Evolutionary conservation across 37 sponge, comb jelly and placozoan genomes (phyloP).

Genomic region (Cliona cf. orientalis): DNA sequence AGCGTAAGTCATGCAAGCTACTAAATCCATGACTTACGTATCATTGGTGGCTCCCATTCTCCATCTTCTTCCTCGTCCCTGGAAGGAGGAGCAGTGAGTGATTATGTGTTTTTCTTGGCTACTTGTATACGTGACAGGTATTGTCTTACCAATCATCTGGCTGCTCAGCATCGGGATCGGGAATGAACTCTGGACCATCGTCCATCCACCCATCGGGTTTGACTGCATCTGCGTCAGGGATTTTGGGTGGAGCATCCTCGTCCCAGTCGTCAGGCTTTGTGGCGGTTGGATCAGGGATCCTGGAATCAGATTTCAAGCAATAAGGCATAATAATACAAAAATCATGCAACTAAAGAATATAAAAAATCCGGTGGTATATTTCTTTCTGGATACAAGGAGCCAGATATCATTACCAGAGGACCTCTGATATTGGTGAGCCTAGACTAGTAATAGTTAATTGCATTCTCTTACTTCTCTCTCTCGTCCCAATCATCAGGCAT

Average conservation of each 20-base stretch:
- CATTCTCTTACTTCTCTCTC: conserved; percentile 82
- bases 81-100: too few relatives aligned
- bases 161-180: conserved; percentile 90
- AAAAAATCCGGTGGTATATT: background rate
- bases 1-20: background rate
- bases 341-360: background rate
- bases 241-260: conserved; percentile 95
- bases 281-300: conserved; percentile 94
- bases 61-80: conserved; percentile 99
- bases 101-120: too few relatives aligned
- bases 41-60: conserved; percentile 96
- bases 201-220: conserved; percentile 98
- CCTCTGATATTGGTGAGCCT: too few relatives aligned
- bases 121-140: too few relatives aligned
- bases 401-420: too few relatives aligned
- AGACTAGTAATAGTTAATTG: too few relatives aligned
- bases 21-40: conserved; percentile 57
- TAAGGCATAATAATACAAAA: too few relatives aligned
- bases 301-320: conserved; percentile 1
- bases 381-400: background rate
- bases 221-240: conserved; percentile 89
- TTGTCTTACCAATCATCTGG: conserved; percentile 96
- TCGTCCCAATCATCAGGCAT: conserved; percentile 98
- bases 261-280: conserved; percentile 99
- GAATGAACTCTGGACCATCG: conserved; percentile 86